Evolutionary conservation across 2,888 invertebrate genomes (phyloP), one percentile per base, ranked within the genome.

Genomic region (Folsomia manolachei): DNA sequence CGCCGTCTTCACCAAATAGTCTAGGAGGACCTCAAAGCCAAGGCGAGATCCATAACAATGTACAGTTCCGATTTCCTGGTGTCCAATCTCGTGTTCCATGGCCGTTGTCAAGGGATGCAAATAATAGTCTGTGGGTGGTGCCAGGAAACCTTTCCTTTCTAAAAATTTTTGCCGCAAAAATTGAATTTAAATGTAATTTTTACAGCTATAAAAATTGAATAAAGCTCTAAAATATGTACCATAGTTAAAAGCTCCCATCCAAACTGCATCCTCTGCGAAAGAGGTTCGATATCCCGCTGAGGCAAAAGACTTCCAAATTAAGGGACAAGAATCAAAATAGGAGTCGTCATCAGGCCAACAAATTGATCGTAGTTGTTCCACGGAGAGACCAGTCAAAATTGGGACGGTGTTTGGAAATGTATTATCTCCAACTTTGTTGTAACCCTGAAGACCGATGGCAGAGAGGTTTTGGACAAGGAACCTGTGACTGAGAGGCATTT

Each of bases 371-470:
- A 93, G 83, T 81, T 93, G 91, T 0, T 85, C 85, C 27, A 88
- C 88, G 60, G 87, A 88, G 61, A 90, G 83, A 0, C 95, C 95
- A 7, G 90, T 88, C 14, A 95, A 84, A 75, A 93, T 87, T 0
- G 96, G 92, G 19, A 73, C 53, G 1, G 97, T 83, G 83, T 97
- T 97, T 0, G 95, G 94, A 83, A 92, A 95, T 0, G 96, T 96
- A 83, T 96, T 97, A 83, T 96, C 96, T 2, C 90, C 97, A 2
- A 97, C 91, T 87, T 96, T 97, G 83, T 92, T 95, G 84, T 94
- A 95, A 2, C 96, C 97, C 78, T 90, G 84, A 82, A 97, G 86
- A 82, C 94, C 94, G 68, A 92, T 87, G 52, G 90, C 90, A 14
- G 87, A 87, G 74, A 91, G 85, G 68, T 83, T 78, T 21, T 88